Evolutionary conservation across 2,797 vertebrate species (phyloP).

Genomic region (Amblyraja radiata): DNA sequence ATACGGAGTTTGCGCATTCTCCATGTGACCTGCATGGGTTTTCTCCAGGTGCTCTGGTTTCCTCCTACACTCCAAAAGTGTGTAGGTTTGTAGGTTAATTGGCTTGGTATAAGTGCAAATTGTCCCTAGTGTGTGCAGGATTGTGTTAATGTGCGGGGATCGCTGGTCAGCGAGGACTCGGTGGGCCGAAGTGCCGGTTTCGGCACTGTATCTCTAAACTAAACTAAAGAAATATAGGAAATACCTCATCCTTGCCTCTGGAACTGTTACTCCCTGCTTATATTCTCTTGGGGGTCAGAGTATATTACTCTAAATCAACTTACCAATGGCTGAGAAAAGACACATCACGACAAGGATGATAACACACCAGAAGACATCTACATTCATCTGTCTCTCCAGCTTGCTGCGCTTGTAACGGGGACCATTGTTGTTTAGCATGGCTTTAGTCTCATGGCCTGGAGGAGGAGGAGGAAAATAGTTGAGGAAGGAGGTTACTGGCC

Average conservation of each 20-base stretch:
- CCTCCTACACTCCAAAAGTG: too few relatives aligned
- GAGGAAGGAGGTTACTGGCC: background rate
- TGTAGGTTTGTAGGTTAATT: too few relatives aligned
- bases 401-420: conserved; percentile 94
- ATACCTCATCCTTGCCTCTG: background rate
- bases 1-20: too few relatives aligned
- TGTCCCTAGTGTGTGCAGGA: too few relatives aligned
- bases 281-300: background rate
- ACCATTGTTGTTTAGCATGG: conserved; percentile 92
- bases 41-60: too few relatives aligned
- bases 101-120: too few relatives aligned
- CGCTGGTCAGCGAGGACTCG: too few relatives aligned
- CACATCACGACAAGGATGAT: conserved; percentile 90
- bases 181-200: too few relatives aligned
- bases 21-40: too few relatives aligned
- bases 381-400: conserved; percentile 92
- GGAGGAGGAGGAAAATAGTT: conserved; percentile 33
- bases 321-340: conserved; percentile 86
- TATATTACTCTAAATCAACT: conserved; percentile 41
- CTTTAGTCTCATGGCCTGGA: conserved; percentile 94
- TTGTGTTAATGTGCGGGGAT: too few relatives aligned
- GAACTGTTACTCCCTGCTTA: background rate
- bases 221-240: too few relatives aligned
- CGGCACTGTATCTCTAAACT: too few relatives aligned
- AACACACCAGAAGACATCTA: conserved; percentile 92